Conservation (phyloP, 1,140 invertebrate species). For the Anthonomus grandis region DNA sequence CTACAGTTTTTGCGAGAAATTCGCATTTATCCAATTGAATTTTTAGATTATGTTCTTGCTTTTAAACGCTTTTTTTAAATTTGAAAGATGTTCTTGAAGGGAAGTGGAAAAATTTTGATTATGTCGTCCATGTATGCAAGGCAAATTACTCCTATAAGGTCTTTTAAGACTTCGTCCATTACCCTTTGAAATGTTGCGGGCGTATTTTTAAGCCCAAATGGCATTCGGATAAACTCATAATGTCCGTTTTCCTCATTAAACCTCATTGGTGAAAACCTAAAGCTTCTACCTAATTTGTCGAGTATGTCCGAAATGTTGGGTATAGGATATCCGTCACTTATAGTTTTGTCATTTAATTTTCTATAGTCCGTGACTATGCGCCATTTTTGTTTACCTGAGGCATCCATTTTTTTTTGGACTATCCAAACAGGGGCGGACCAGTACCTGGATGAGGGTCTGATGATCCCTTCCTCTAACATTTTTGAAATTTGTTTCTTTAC, state of each 20-base stretch:
- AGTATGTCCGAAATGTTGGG: conserved; percentile 51
- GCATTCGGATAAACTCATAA: conserved; percentile 42
- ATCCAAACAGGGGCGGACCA: conserved; percentile 46
- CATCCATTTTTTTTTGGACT: conserved; percentile 37
- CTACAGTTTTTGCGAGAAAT: conserved; percentile 33
- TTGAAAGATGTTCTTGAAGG: conserved; percentile 19
- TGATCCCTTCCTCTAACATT: conserved; percentile 49
- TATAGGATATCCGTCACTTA: conserved; percentile 50
- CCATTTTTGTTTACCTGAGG: conserved; percentile 39
- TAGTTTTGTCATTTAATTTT: conserved; percentile 44
- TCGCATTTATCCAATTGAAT: conserved; percentile 26
- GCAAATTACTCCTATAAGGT: conserved; percentile 42
- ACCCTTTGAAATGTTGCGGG: no score
- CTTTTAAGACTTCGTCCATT: conserved; percentile 24
- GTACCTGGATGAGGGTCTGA: conserved; percentile 40
- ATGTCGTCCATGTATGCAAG: conserved; percentile 42
- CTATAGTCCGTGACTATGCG: conserved; percentile 45
- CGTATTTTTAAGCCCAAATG: conserved; percentile 46
- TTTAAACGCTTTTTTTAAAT: conserved; percentile 16
- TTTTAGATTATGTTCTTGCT: conserved; percentile 15
- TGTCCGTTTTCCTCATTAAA: conserved; percentile 41
- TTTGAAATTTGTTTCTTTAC: conserved; percentile 46
- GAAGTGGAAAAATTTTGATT: conserved; percentile 33
- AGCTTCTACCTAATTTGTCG: conserved; percentile 39
- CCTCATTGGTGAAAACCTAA: conserved; percentile 49